Percentiles rank a stretch among this genome's conserved stretches.
Evolutionary conservation across 2,888 invertebrate species (phyloP).

Genomic region (Julus scanicus): DNA sequence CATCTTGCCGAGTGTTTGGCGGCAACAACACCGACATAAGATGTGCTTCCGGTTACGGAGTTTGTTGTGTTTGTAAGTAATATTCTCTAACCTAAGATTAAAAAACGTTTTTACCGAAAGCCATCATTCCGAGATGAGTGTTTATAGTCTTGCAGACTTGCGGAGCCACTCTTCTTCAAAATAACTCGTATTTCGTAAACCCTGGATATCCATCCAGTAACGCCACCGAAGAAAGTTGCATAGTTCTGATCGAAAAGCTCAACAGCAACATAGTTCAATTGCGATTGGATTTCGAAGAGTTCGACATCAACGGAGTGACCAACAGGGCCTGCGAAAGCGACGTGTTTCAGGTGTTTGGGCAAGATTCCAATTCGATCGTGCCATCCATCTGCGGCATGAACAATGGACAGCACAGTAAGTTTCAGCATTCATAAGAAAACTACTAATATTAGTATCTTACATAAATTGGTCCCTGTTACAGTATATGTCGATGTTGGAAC

Average conservation of each 20-base stretch:
- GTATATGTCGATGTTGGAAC: conserved; percentile 55
- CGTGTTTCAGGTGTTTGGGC: conserved; percentile 57
- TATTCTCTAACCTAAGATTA: not conserved
- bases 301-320: conserved; percentile 65
- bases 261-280: conserved; percentile 85
- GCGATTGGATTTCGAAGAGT: conserved; percentile 82
- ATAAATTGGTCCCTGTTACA: not conserved
- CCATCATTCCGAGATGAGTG: not conserved
- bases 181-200: conserved; percentile 88
- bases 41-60: conserved; percentile 81
- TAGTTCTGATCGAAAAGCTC: conserved; percentile 81
- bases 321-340: conserved; percentile 57
- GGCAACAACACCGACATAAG: conserved; percentile 78
- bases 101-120: not conserved
- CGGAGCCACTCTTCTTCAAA: conserved; percentile 80
- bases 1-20: conserved; percentile 77
- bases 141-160: conserved; percentile 70
- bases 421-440: not conserved
- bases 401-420: conserved; percentile 58
- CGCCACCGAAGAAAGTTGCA: conserved; percentile 85
- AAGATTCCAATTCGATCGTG: conserved; percentile 52
- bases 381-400: conserved; percentile 58
- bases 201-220: conserved; percentile 81
- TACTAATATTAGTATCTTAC: not conserved
- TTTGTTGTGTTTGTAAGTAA: conserved; percentile 82